Evolutionary conservation across 1,140 invertebrate species (phyloP).

Genomic region (Aphaenogaster rudis): DNA sequence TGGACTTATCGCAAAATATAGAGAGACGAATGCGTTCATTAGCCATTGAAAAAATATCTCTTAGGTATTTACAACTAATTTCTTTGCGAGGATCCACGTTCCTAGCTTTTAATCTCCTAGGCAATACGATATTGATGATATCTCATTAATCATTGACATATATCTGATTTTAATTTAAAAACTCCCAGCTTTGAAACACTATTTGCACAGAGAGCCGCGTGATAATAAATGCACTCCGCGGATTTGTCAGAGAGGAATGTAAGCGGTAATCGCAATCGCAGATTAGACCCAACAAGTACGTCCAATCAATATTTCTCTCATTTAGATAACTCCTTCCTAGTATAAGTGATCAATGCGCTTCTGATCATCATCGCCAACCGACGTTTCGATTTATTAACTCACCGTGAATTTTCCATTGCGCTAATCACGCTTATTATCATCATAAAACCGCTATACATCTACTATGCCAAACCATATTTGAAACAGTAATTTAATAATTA

Average conservation of each 20-base stretch:
- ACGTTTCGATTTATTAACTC: slow-evolving; percentile 45
- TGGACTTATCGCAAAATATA: slow-evolving; percentile 3
- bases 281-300: slow-evolving; percentile 43
- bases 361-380: slow-evolving; percentile 17
- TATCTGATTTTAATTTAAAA: slow-evolving; percentile 39
- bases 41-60: neutral
- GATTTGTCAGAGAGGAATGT: slow-evolving; percentile 53
- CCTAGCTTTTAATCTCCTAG: slow-evolving; percentile 12
- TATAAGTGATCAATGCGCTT: slow-evolving; percentile 34
- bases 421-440: slow-evolving; percentile 24
- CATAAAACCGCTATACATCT: neutral
- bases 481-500: neutral
- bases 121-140: slow-evolving; percentile 52
- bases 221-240: slow-evolving; percentile 51
- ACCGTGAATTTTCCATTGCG: slow-evolving; percentile 41
- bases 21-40: slow-evolving; percentile 3
- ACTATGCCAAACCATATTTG: neutral
- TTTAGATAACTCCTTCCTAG: slow-evolving; percentile 37
- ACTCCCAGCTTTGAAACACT: neutral
- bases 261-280: slow-evolving; percentile 45
- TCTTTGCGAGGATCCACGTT: neutral
- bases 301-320: slow-evolving; percentile 46
- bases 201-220: slow-evolving; percentile 1
- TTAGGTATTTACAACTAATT: slow-evolving; percentile 4
- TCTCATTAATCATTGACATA: slow-evolving; percentile 44